Evolutionary conservation across 2,797 vertebrate genomes (phyloP).

Genomic region (Sparidentex hasta): DNA sequence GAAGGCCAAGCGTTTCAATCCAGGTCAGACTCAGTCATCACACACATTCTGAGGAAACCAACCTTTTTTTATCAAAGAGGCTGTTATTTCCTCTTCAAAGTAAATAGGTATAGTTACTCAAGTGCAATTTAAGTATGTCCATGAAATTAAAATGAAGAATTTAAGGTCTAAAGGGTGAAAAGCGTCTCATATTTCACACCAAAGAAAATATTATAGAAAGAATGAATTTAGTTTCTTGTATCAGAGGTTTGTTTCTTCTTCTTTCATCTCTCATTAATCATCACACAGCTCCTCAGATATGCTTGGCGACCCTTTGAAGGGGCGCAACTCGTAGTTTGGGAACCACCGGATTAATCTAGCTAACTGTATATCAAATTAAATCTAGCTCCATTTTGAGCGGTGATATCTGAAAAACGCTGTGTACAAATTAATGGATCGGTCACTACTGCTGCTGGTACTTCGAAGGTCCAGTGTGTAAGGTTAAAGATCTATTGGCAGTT

Average conservation of each 20-base stretch:
- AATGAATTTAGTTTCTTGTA: background rate
- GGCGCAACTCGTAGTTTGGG: background rate
- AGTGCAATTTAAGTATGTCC: background rate
- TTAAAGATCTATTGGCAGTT: too few relatives aligned
- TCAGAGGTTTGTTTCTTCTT: background rate
- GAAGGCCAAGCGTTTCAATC: conserved; percentile 96
- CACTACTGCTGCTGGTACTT: background rate
- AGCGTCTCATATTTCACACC: background rate
- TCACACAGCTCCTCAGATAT: background rate
- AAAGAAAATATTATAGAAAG: background rate
- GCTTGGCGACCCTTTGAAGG: background rate
- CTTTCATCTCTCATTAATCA: background rate
- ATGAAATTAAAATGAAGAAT: too few relatives aligned
- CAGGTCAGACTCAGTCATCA: conserved; percentile 86
- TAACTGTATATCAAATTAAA: background rate
- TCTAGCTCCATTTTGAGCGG: background rate
- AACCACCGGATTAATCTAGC: background rate
- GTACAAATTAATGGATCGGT: background rate
- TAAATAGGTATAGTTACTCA: background rate
- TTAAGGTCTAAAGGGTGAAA: background rate
- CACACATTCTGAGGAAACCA: background rate
- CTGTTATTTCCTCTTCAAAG: background rate
- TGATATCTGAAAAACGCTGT: background rate
- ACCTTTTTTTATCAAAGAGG: background rate
- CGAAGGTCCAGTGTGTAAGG: too few relatives aligned